Evolutionary conservation across 2,113 vertebrate genomes (phyloP).

Genomic region (Menura novaehollandiae): DNA sequence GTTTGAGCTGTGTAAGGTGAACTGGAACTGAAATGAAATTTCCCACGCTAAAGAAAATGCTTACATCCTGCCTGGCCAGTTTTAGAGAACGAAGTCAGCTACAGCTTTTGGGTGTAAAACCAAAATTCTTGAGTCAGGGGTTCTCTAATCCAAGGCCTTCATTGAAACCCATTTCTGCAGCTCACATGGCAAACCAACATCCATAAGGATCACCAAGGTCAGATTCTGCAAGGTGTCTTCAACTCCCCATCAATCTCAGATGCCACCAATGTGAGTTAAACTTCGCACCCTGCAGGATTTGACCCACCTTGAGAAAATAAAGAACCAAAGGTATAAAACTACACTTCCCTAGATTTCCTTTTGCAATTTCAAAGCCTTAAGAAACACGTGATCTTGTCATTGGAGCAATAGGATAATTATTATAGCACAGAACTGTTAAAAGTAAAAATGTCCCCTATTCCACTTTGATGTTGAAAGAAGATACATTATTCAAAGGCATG

Average conservation of each 20-base stretch:
- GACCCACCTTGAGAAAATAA: background rate
- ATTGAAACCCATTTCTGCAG: background rate
- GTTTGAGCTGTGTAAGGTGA: background rate
- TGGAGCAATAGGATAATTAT: background rate
- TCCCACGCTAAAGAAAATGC: background rate
- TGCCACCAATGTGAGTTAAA: background rate
- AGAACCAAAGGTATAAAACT: background rate
- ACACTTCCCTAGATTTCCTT: conserved; percentile 26
- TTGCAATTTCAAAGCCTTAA: background rate
- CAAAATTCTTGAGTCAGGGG: background rate
- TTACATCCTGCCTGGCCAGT: background rate
- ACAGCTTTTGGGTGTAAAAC: background rate
- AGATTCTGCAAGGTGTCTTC: background rate
- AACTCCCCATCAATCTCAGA: background rate
- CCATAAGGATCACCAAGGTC: background rate
- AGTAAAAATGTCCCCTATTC: conserved; percentile 2
- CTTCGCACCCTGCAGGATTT: background rate
- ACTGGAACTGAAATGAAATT: conserved; percentile 21
- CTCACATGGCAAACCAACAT: background rate
- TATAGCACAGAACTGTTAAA: background rate
- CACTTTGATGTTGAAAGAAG: conserved; percentile 44
- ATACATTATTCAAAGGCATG: conserved; percentile 42
- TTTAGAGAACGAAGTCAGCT: background rate
- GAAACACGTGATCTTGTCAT: background rate
- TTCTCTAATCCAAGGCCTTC: background rate